Evolutionary conservation across 2,113 vertebrate genomes (phyloP).

Genomic region (Ondatra zibethicus): DNA sequence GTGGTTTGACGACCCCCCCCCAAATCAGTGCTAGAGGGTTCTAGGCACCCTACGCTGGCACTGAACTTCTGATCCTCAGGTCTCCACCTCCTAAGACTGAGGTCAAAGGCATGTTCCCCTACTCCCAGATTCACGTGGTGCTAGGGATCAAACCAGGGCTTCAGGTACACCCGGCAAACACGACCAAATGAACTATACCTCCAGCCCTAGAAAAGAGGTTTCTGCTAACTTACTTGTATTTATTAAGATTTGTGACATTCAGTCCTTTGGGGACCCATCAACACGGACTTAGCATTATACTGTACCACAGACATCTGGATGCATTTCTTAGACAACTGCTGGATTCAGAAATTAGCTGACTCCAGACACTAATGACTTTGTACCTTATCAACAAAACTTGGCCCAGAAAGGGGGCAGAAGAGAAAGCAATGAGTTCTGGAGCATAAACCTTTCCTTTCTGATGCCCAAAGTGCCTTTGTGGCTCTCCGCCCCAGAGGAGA

Average conservation of each 20-base stretch:
- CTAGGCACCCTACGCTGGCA: too few relatives aligned
- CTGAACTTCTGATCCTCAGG: neutral
- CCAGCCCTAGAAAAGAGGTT: slow-evolving; percentile 5
- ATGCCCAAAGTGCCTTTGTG: slow-evolving; percentile 35
- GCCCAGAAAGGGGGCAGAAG: slow-evolving; percentile 41
- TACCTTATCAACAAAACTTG: slow-evolving; percentile 16
- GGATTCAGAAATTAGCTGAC: slow-evolving; percentile 41
- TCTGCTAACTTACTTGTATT: slow-evolving; percentile 17
- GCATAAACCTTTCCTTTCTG: slow-evolving; percentile 40
- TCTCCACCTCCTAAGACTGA: neutral
- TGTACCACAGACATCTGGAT: slow-evolving; percentile 12
- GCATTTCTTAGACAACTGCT: slow-evolving; percentile 39
- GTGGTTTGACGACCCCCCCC: neutral
- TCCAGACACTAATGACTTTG: slow-evolving; percentile 47
- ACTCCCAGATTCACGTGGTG: neutral
- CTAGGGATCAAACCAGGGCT: neutral
- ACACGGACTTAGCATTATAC: neutral
- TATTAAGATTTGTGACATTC: neutral
- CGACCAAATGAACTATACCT: neutral
- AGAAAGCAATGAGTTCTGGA: slow-evolving; percentile 32
- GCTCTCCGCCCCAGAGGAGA: neutral
- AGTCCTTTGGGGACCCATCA: neutral
- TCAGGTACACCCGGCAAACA: neutral
- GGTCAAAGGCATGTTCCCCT: neutral
- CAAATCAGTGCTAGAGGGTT: neutral